Conservation (phyloP, 30 jellyfish, hydroid and myxozoan genomes). For the Nemopilema nomurai region DNA sequence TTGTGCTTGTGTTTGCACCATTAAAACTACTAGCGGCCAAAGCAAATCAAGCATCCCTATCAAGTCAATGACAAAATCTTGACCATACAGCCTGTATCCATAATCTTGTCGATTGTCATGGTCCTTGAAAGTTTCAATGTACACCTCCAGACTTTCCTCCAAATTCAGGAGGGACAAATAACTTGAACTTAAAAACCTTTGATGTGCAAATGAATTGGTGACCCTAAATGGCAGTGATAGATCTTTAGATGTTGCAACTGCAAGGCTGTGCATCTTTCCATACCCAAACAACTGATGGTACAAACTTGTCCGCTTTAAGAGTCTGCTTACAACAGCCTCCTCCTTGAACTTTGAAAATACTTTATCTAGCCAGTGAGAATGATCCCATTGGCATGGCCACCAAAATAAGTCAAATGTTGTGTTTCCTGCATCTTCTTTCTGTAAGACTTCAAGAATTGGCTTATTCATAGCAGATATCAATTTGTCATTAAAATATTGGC, state of each 20-base stretch:
- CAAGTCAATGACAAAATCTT: constrained; percentile 28
- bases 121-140: constrained; percentile 44
- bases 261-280: no score
- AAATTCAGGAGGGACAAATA: constrained; percentile 28
- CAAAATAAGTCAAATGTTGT: no score
- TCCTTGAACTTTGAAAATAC: no score
- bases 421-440: no score
- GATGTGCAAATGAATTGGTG: constrained; percentile 44
- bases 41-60: constrained; percentile 33
- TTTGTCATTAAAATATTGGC: no score
- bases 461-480: no score
- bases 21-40: constrained; percentile 46
- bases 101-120: constrained; percentile 41
- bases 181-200: constrained; percentile 43
- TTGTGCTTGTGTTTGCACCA: constrained; percentile 39
- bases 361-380: no score
- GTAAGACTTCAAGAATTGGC: no score
- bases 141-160: constrained; percentile 32
- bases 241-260: constrained; percentile 39
- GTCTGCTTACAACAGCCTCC: no score
- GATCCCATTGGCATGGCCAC: no score
- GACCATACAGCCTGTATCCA: constrained; percentile 35
- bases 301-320: no score
- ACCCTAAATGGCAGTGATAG: constrained; percentile 27
- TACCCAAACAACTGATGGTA: no score